phyloP scores from a whole-genome alignment of 1,140 invertebrate species.

The Venustaconcha ellipsiformis region DNA sequence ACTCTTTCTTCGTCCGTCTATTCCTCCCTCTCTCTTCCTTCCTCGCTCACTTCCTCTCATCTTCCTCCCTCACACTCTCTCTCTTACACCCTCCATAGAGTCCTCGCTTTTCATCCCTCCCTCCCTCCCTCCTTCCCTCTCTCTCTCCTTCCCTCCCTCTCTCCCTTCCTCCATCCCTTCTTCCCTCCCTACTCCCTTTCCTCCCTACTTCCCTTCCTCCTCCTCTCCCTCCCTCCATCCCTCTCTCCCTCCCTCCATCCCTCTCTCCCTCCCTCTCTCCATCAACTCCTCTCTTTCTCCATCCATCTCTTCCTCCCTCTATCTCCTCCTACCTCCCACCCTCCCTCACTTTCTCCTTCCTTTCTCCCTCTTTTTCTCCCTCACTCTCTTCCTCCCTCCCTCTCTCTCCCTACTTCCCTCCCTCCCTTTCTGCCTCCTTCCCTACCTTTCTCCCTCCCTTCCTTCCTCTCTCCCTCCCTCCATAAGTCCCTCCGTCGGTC shows the following conservation, averaged over 20 bases:
- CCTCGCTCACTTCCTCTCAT: not conserved
- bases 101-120: too few species aligned
- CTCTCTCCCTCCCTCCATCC: not conserved
- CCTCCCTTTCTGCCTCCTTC: not conserved
- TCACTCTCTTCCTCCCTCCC: too few species aligned
- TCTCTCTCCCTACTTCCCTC: not conserved
- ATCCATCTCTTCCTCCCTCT: not conserved
- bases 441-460: too few species aligned
- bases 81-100: too few species aligned
- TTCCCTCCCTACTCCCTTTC: not conserved
- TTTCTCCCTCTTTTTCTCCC: not conserved
- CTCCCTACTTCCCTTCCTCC: not conserved
- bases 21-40: not conserved
- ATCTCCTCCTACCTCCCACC: conserved; percentile 1
- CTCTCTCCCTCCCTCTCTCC: conserved; percentile 5
- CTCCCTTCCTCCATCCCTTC: not conserved
- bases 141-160: not conserved
- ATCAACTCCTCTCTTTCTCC: conserved; percentile 5
- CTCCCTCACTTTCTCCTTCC: not conserved
- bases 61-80: not conserved
- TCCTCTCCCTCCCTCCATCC: not conserved
- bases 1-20: not conserved
- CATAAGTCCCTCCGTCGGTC: too few species aligned
- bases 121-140: not conserved
- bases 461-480: too few species aligned